These are phyloP conservation scores for Beris morrisii DNA, from an alignment of 2,888 invertebrate genomes.

Conservation along the genomic window DNA sequence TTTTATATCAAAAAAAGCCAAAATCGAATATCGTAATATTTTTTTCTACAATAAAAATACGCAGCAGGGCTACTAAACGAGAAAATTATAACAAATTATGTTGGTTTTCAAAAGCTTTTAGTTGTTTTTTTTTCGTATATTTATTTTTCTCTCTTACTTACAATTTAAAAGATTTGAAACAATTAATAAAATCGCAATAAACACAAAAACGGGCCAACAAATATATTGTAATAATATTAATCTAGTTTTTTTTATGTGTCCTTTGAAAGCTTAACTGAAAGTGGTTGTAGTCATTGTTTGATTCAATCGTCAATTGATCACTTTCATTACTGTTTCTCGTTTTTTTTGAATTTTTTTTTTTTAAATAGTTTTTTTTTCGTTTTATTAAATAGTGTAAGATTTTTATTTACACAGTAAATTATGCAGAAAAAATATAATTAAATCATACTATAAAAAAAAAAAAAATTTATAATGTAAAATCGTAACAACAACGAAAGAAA, in stretches of 20 bases:
- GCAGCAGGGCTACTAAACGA: no score
- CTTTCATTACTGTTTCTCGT: neutral
- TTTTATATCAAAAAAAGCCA: no score
- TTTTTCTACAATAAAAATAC: no score
- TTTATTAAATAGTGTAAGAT: slow-evolving; percentile 18
- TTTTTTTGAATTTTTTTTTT: slow-evolving; percentile 8
- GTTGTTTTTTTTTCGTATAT: slow-evolving; percentile 16
- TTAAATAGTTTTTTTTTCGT: slow-evolving; percentile 6
- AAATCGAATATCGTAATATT: no score
- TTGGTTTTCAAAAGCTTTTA: slow-evolving; percentile 20
- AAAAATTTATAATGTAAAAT: no score
- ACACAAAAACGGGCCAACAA: slow-evolving; percentile 31
- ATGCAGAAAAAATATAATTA: no score
- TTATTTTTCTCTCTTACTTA: slow-evolving; percentile 25
- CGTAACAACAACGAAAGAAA: no score
- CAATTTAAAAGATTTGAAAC: slow-evolving; percentile 27
- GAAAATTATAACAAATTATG: no score
- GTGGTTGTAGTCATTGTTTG: neutral
- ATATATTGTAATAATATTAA: slow-evolving; percentile 10
- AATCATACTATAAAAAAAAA: no score
- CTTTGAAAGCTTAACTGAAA: no score
- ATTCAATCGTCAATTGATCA: neutral
- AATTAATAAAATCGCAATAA: slow-evolving; percentile 25
- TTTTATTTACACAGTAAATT: slow-evolving; percentile 28
- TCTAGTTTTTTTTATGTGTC: neutral